Base-by-base conservation (phyloP, 2,113 vertebrate genomes). In the Campylorhamphus procurvoides region DNA sequence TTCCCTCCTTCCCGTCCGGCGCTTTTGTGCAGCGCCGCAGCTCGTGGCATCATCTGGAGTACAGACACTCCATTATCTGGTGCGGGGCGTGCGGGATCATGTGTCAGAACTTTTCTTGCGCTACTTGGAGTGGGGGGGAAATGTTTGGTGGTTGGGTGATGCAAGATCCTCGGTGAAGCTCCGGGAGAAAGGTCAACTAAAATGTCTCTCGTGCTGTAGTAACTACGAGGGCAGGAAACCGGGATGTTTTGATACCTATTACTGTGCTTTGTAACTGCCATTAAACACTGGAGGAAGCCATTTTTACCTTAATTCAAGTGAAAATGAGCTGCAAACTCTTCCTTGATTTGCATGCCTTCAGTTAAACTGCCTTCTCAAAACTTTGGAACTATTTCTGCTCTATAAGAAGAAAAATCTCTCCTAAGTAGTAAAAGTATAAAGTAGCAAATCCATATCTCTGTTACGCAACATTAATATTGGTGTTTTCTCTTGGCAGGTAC, bases 401-500 rank as follows among this genome's bases (percentile, higher is more conserved):
- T 55, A 0, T 15, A 62, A 1, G 25, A 22, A 53, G 76, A 62
- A 55, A 46, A 58, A 18, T 3, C n/a, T 44, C 12, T 31, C 9
- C 31, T 46, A 11, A 18, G 33, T 37, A 17, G 23, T 59, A 25
- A 25, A 59, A 37, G n/a, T 25, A 12, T 24, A 3, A 10, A 69
- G 46, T 35, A 46, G 27, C 50, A 69, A 82, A 80, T 93, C 67
- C n/a, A 3, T 72, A 29, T 58, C 18, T 56, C 19, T 50, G 29
- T 69, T 64, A 11, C 9, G 33, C 74, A 49, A 16, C 58, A 6
- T 66, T 83, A 92, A 94, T 59, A 27, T 46, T 33, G 6, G 44
- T 87, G 14, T 87, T 73, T 50, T 96, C 35, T 96, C 68, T 94
- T 77, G 49, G 90, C 95, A 97, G 96, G 90, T 93, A 18, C 46